phyloP scores from a whole-genome alignment of 2,797 vertebrate genomes.

The Cryptoprocta ferox region DNA sequence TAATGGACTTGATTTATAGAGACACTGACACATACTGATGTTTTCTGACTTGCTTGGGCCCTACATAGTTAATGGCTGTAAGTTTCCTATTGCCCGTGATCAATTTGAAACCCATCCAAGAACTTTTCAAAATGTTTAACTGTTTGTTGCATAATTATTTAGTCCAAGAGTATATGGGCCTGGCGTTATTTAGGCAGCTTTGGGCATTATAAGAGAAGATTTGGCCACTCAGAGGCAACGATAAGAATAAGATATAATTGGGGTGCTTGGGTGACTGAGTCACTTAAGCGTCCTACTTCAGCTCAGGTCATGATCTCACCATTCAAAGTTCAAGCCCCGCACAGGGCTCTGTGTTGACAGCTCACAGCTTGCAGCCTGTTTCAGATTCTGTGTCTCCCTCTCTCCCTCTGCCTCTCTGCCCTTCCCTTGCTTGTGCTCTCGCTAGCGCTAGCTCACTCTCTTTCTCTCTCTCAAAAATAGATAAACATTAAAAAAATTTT shows the following conservation, averaged over 20 bases:
- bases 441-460: too few species aligned
- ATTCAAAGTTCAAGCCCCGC: too few species aligned
- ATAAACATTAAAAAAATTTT: too few species aligned
- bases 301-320: too few species aligned
- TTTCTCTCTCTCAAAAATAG: too few species aligned
- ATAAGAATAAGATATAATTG: not conserved
- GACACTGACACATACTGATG: not conserved
- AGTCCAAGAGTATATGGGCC: not conserved
- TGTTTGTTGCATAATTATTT: not conserved
- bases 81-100: not conserved
- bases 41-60: not conserved
- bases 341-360: too few species aligned
- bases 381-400: too few species aligned
- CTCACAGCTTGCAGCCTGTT: too few species aligned
- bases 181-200: not conserved
- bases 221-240: not conserved
- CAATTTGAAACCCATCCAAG: conserved; percentile 39
- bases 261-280: too few species aligned
- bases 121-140: not conserved
- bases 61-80: not conserved
- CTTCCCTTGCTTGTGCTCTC: too few species aligned
- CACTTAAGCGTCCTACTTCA: too few species aligned
- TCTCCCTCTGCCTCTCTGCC: too few species aligned
- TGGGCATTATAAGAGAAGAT: not conserved
- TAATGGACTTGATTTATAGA: not conserved